Evolutionary conservation across 2,888 invertebrate genomes (phyloP).

Genomic region (Miltochrista miniata): DNA sequence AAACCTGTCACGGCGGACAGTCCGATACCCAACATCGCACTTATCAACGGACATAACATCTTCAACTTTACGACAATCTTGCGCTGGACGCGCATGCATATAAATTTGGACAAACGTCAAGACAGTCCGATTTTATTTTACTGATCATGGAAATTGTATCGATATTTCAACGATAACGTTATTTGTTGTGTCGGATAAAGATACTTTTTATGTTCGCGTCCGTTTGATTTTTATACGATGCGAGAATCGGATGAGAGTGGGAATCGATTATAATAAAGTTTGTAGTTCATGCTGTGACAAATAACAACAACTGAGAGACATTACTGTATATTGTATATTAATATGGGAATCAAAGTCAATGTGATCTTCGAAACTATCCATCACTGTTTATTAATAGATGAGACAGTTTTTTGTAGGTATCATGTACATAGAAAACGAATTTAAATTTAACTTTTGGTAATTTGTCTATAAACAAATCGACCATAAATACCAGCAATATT

Average conservation of each 20-base stretch:
- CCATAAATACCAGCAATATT: too few relatives aligned
- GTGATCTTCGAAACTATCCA: too few relatives aligned
- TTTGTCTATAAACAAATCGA: too few relatives aligned
- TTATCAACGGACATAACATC: constrained; percentile 80
- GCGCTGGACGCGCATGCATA: constrained; percentile 63
- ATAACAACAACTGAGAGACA: constrained; percentile 26
- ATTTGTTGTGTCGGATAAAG: constrained; percentile 64
- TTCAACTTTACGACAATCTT: constrained; percentile 79
- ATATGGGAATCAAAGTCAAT: constrained; percentile 14
- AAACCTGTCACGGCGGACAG: constrained; percentile 74
- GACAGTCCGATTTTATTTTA: constrained; percentile 74
- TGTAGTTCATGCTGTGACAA: constrained; percentile 35
- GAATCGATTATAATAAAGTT: constrained; percentile 52
- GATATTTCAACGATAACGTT: constrained; percentile 80
- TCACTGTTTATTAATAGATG: too few relatives aligned
- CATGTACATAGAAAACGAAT: too few relatives aligned
- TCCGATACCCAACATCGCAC: constrained; percentile 72
- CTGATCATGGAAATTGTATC: constrained; percentile 81
- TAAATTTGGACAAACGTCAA: constrained; percentile 78
- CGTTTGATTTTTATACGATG: constrained; percentile 66
- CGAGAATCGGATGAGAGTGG: constrained; percentile 45
- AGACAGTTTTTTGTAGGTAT: too few relatives aligned
- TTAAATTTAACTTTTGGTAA: too few relatives aligned
- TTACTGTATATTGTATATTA: constrained; percentile 20
- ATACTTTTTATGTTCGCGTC: constrained; percentile 69